Conservation (phyloP, 2,888 invertebrate genomes). For the Autographa pulchrina region DNA sequence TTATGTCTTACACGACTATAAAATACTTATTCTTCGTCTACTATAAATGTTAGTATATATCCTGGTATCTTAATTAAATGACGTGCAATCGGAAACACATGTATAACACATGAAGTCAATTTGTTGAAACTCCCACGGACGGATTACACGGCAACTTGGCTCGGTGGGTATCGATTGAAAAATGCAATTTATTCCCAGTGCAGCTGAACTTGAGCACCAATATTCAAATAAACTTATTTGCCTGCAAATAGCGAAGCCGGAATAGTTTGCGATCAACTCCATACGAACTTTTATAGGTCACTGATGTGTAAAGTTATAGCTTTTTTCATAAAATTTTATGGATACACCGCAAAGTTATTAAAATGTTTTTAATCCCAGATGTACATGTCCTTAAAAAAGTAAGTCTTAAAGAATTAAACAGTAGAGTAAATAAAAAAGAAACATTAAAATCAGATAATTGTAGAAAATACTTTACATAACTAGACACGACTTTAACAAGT, state of each 20-base stretch:
- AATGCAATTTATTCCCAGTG: constrained; percentile 44
- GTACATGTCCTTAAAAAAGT: no score
- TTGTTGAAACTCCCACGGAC: constrained; percentile 28
- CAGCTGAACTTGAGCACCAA: constrained; percentile 22
- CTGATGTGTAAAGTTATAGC: constrained; percentile 6
- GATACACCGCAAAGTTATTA: background rate
- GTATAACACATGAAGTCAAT: constrained; percentile 28
- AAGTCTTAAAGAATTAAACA: background rate
- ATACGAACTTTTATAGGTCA: constrained; percentile 22
- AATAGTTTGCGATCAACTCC: constrained; percentile 37
- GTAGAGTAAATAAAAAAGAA: background rate
- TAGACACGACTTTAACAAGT: background rate
- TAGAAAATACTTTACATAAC: background rate
- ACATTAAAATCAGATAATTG: background rate
- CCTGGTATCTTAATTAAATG: constrained; percentile 8
- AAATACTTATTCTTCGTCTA: background rate
- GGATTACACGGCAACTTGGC: constrained; percentile 16
- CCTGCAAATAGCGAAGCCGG: constrained; percentile 35
- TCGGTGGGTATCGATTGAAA: constrained; percentile 37
- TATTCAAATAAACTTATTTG: constrained; percentile 51
- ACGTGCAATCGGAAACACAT: constrained; percentile 31
- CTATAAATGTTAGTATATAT: background rate
- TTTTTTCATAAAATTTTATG: background rate
- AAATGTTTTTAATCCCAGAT: background rate
- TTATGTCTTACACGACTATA: background rate